phyloP scores from a whole-genome alignment of 2,113 vertebrate species.

The Mormyrus iriodes region DNA sequence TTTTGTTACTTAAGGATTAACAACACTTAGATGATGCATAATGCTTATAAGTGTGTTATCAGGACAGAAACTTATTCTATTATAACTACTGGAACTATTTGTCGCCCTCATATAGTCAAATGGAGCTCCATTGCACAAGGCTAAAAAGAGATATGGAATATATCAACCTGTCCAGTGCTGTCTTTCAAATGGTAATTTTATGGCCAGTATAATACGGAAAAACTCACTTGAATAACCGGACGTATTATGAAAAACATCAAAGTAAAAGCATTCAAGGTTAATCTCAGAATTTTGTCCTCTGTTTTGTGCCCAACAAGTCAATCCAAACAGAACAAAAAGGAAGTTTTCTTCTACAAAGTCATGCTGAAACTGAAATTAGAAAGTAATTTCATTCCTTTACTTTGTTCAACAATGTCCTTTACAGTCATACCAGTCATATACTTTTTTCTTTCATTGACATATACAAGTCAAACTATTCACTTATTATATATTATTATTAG shows the following conservation, averaged over 20 bases:
- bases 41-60: constrained; percentile 23
- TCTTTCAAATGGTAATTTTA: constrained; percentile 27
- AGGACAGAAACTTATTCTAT: not conserved
- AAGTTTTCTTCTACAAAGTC: constrained; percentile 38
- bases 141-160: not conserved
- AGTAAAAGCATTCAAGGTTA: constrained; percentile 41
- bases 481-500: not conserved
- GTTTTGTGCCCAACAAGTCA: constrained; percentile 51
- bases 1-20: not conserved
- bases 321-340: constrained; percentile 42
- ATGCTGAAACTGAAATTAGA: not conserved
- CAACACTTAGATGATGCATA: constrained; percentile 14
- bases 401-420: not conserved
- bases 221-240: constrained; percentile 31
- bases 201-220: constrained; percentile 27
- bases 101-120: not conserved
- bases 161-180: constrained; percentile 4
- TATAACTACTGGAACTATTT: not conserved
- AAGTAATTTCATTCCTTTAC: not conserved
- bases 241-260: not conserved
- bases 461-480: not conserved
- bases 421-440: not conserved
- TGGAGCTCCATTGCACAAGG: not conserved
- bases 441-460: not conserved
- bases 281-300: constrained; percentile 52